These are phyloP conservation scores for Adelognathus sp. DNA, from an alignment of 2,888 invertebrate genomes.

Conservation along the genomic window DNA sequence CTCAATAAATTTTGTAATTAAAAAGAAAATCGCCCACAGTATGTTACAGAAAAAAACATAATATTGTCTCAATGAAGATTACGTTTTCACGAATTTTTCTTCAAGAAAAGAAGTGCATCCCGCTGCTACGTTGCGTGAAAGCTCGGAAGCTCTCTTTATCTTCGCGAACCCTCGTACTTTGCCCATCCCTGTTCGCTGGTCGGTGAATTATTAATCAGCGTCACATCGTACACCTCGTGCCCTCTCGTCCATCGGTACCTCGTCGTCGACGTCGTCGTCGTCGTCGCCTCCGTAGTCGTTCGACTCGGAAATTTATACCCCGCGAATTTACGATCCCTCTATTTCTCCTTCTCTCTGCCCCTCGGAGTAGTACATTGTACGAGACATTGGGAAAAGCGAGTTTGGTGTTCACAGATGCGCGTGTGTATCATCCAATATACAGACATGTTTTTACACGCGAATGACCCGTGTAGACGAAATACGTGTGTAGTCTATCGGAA, in stretches of 20 bases:
- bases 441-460: background rate
- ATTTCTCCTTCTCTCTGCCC: background rate
- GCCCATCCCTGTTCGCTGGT: constrained; percentile 35
- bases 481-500: constrained; percentile 46
- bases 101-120: background rate
- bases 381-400: constrained; percentile 9
- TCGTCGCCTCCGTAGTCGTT: constrained; percentile 40
- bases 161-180: constrained; percentile 37
- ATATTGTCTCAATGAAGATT: too few relatives aligned
- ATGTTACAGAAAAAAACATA: background rate
- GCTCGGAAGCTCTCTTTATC: constrained; percentile 27
- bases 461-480: constrained; percentile 20
- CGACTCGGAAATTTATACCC: constrained; percentile 54
- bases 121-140: background rate
- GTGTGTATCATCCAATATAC: background rate
- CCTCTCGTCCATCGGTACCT: constrained; percentile 9
- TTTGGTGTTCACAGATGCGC: background rate
- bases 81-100: background rate
- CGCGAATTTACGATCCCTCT: constrained; percentile 48
- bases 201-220: constrained; percentile 57
- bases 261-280: background rate
- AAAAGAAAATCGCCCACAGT: too few relatives aligned
- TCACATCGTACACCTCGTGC: constrained; percentile 36
- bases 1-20: too few relatives aligned
- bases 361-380: background rate